Evolutionary conservation across 2,113 vertebrate genomes (phyloP).

Genomic region (Corythaixoides concolor): DNA sequence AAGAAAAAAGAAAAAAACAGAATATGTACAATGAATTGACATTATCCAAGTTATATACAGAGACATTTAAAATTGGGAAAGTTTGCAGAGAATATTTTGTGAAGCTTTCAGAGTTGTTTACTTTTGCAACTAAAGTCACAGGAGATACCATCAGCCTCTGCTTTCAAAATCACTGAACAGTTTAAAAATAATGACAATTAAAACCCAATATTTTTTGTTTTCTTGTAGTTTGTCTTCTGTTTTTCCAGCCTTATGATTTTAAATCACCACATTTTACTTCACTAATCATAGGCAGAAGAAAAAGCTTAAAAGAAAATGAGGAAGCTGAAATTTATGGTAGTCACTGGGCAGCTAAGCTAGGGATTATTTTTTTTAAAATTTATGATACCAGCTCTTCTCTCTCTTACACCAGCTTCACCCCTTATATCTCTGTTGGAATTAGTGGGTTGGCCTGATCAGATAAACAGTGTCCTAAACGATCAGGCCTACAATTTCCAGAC

Average conservation of each 20-base stretch:
- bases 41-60: neutral
- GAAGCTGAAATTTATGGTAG: neutral
- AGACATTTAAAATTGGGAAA: neutral
- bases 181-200: neutral
- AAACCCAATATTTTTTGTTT: neutral
- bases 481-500: neutral
- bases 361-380: neutral
- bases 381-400: neutral
- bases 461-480: neutral
- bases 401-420: neutral
- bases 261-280: neutral
- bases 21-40: neutral
- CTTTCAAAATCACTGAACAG: neutral
- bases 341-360: neutral
- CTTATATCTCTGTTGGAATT: neutral
- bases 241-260: neutral
- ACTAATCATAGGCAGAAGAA: neutral
- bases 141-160: neutral
- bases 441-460: neutral
- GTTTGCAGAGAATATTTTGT: neutral
- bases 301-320: neutral
- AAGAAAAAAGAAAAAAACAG: neutral
- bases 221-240: neutral
- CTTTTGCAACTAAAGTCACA: neutral
- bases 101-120: neutral